These are phyloP conservation scores for Nicator chloris DNA, from an alignment of 2,113 vertebrate genomes.

Conservation along the genomic window DNA sequence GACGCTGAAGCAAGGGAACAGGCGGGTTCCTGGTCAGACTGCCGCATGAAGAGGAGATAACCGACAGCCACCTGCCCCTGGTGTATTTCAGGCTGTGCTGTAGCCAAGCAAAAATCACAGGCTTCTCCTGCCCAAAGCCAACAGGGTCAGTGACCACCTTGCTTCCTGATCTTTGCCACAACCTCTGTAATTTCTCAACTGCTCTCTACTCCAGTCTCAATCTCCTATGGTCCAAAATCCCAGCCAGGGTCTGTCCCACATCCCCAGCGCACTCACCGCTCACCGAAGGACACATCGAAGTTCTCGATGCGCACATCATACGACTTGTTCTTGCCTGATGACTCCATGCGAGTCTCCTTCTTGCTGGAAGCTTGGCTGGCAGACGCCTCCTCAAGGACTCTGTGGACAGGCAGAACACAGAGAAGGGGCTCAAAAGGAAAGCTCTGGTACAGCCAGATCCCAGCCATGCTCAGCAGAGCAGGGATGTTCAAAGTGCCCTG, in stretches of 20 bases:
- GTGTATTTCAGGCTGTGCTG: not conserved
- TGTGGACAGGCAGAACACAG: slow-evolving; percentile 1
- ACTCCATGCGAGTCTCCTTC: slow-evolving; percentile 91
- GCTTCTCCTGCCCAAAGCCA: not conserved
- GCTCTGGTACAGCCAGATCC: not conserved
- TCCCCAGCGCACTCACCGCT: slow-evolving; percentile 79
- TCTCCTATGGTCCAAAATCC: not conserved
- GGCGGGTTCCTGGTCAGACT: not conserved
- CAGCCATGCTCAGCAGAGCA: not conserved
- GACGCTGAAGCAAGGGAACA: slow-evolving; percentile 70
- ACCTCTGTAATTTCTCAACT: not conserved
- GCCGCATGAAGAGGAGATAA: not conserved
- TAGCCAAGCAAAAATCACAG: not conserved
- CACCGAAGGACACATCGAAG: slow-evolving; percentile 97
- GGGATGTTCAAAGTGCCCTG: not conserved
- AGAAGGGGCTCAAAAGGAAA: not conserved
- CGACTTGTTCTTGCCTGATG: slow-evolving; percentile 94
- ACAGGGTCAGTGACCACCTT: not conserved
- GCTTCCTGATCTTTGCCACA: not conserved
- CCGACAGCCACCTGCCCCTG: rapidly evolving
- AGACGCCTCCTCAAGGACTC: slow-evolving; percentile 94
- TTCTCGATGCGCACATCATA: slow-evolving; percentile 97
- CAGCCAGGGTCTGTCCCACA: not conserved
- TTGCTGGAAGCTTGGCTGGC: slow-evolving; percentile 97
- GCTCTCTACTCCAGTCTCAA: not conserved